A percentile compares a stretch with the other conserved stretches of the same genome.
These are phyloP conservation scores for Rhineura floridana DNA, from an alignment of 2,113 vertebrate species.

Conservation along the genomic window DNA sequence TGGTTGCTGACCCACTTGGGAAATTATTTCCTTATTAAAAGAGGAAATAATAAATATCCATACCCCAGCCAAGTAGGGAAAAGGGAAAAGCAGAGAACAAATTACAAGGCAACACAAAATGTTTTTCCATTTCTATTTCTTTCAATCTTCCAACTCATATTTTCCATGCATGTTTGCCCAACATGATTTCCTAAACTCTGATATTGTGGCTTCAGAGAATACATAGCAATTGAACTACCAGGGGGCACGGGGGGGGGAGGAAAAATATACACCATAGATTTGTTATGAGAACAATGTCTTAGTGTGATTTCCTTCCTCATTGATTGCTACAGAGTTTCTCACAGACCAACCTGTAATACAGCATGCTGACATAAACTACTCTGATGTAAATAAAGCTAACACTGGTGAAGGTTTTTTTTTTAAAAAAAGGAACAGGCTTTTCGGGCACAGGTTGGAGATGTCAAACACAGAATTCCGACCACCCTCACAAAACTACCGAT, in stretches of 20 bases:
- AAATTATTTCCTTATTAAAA: background rate
- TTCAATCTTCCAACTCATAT: constrained; percentile 8
- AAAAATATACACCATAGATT: background rate
- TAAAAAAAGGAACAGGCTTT: background rate
- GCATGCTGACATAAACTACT: background rate
- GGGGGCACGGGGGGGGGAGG: background rate
- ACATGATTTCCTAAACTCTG: constrained; percentile 37
- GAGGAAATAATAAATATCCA: constrained; percentile 55
- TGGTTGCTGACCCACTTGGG: background rate
- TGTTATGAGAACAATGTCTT: constrained; percentile 22
- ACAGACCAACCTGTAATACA: background rate
- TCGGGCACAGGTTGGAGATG: background rate
- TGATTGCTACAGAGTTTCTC: constrained; percentile 22
- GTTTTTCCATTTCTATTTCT: constrained; percentile 64
- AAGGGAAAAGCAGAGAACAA: constrained; percentile 63
- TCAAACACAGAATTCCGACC: background rate
- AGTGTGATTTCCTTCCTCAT: constrained; percentile 57
- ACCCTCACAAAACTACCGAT: background rate
- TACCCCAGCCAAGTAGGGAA: constrained; percentile 54
- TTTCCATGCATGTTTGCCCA: constrained; percentile 51
- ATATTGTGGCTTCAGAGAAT: constrained; percentile 31
- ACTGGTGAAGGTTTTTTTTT: background rate
- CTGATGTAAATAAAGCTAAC: background rate
- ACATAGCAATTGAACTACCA: fast-evolving
- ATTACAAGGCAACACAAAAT: constrained; percentile 58